Evolutionary conservation across 2,113 vertebrate genomes (phyloP).

Genomic region (Rhinolophus ferrumequinum): DNA sequence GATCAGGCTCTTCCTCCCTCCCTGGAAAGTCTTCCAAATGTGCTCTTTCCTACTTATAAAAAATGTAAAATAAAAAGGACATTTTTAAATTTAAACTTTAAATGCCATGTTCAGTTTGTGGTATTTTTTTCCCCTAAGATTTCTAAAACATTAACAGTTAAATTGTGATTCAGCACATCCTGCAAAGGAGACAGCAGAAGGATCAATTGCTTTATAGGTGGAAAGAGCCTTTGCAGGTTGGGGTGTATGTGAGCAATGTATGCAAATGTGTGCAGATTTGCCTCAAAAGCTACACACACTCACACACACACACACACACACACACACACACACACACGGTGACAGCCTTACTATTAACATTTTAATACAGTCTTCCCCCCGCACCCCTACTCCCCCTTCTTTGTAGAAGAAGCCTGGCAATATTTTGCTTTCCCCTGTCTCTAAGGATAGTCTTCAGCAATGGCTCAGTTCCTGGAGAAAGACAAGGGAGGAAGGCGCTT

Average conservation of each 20-base stretch:
- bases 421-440: not conserved
- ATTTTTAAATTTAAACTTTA: not conserved
- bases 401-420: not conserved
- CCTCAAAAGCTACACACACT: not conserved
- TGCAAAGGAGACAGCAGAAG: not conserved
- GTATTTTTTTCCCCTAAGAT: not conserved
- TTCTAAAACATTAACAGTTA: not conserved
- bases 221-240: not conserved
- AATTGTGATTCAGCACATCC: not conserved
- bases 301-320: too few relatives aligned
- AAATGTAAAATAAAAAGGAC: not conserved
- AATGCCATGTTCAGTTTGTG: not conserved
- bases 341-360: not conserved
- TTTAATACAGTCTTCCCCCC: not conserved
- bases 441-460: not conserved
- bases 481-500: not conserved
- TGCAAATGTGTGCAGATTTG: not conserved
- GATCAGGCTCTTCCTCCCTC: not conserved
- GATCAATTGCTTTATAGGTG: not conserved
- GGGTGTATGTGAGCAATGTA: not conserved
- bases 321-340: not conserved
- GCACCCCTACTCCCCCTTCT: not conserved
- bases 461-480: not conserved
- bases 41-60: not conserved
- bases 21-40: not conserved